Base-by-base conservation (phyloP, 2,113 vertebrate species). In the Tiliqua scincoides region DNA sequence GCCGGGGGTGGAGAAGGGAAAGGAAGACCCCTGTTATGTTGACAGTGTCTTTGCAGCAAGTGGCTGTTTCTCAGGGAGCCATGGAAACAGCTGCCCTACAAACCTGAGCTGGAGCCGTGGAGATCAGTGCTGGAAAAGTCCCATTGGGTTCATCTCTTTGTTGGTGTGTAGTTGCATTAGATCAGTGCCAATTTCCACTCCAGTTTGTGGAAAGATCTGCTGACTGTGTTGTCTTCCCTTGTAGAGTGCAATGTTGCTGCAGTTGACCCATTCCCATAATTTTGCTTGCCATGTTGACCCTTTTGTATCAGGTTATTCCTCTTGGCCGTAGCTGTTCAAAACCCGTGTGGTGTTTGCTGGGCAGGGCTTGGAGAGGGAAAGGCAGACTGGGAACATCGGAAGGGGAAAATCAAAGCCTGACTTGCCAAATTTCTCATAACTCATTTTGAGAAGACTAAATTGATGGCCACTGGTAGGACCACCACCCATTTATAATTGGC, bases 61-160 rank as follows among this genome's bases (percentile, higher is more conserved):
- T 5, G 4, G 18, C 11, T 14, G 32, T 35, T 68, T 67, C 32
- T 52, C 73, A 40, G 40, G 68, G 63, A 83, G 52, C 25, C 48
- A 6, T 0, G 20, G 57, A 25, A 71, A 20, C 35, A 78, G 75
- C 70, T 82, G 72, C 87, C 70, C 2, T 35, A 23, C 52, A 17
- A 0, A 0, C 59, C 88, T 67, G 63, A 0, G 0, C 6, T 68
- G 72, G 73, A 90, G 6, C 30, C 65, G 1, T 0, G 0, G 84
- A 35, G 1, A 0, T 32, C 0, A 0, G 77, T 61, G 73, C 59
- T 0, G 0, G 48, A 61, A 78, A 82, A 73, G 79, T 1, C 61
- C 18, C 7, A 20, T 3, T 57, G n/a, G 54, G 25, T 37, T 9
- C 18, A n/a, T 37, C 72, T 11, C 43, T 43, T 67, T 21, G 37